Conservation (phyloP, 2,113 vertebrate species). For the Microcebus griseorufus region DNA sequence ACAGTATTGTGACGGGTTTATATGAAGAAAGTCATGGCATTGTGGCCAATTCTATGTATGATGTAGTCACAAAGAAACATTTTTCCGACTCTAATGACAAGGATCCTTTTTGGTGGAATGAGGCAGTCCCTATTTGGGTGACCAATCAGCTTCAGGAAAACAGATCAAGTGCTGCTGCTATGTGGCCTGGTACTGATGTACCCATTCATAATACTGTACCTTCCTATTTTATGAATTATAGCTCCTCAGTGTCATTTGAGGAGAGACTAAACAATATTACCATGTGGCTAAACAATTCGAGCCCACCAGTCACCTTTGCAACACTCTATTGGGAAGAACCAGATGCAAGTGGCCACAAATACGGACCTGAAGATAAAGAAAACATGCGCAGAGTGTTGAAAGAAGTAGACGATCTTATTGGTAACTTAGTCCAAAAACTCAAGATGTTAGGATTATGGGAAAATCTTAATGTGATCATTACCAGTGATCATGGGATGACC, state of each 20-base stretch:
- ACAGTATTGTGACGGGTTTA: conserved; percentile 95
- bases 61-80: conserved; percentile 82
- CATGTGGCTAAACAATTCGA: conserved; percentile 86
- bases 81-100: conserved; percentile 84
- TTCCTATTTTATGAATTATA: conserved; percentile 88
- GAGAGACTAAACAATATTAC: conserved; percentile 88
- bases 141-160: conserved; percentile 88
- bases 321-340: conserved; percentile 97
- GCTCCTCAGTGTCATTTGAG: conserved; percentile 83
- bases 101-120: conserved; percentile 95
- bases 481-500: conserved; percentile 98
- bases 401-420: conserved; percentile 90
- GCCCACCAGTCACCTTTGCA: conserved; percentile 88
- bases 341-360: conserved; percentile 90
- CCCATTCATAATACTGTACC: conserved; percentile 85
- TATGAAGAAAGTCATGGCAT: conserved; percentile 97
- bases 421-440: conserved; percentile 88
- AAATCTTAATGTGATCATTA: conserved; percentile 91
- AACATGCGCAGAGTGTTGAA: conserved; percentile 89
- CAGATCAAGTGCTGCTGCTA: conserved; percentile 90
- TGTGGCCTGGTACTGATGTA: conserved; percentile 96
- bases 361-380: conserved; percentile 88
- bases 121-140: conserved; percentile 94
- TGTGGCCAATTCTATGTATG: conserved; percentile 94
- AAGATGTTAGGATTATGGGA: conserved; percentile 90